Evolutionary conservation across 1,140 invertebrate genomes (phyloP).

Genomic region (Trichoplusia ni): DNA sequence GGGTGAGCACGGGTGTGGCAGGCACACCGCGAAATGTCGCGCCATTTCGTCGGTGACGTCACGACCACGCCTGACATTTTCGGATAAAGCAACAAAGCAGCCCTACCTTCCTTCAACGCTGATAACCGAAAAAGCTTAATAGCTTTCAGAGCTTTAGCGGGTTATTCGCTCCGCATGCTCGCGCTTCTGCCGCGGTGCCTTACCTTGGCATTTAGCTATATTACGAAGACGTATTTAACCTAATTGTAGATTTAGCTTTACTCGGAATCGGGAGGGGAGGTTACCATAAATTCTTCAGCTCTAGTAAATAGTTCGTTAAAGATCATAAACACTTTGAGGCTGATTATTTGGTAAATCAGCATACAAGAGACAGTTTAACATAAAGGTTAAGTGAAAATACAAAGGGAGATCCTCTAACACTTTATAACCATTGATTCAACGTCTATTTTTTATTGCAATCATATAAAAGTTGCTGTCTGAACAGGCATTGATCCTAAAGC

Average conservation of each 20-base stretch:
- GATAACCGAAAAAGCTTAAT: constrained; percentile 73
- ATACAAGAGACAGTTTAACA: too few relatives aligned
- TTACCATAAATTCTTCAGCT: neutral
- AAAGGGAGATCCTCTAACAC: too few relatives aligned
- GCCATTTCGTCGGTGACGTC: constrained; percentile 72
- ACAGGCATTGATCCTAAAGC: too few relatives aligned
- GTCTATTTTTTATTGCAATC: too few relatives aligned
- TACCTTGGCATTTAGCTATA: constrained; percentile 67
- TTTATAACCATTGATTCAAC: too few relatives aligned
- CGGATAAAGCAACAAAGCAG: constrained; percentile 69
- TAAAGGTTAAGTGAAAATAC: too few relatives aligned
- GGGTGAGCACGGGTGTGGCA: constrained; percentile 69
- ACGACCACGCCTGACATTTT: constrained; percentile 77
- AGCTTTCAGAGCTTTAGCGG: constrained; percentile 58
- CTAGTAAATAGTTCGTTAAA: neutral
- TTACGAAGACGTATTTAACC: neutral
- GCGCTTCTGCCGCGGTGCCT: constrained; percentile 50
- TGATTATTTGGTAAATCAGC: too few relatives aligned
- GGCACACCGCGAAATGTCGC: constrained; percentile 70
- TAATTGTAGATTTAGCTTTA: neutral
- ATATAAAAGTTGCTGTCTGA: too few relatives aligned
- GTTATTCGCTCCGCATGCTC: constrained; percentile 61
- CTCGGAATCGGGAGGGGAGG: constrained; percentile 5
- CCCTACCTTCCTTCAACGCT: constrained; percentile 65
- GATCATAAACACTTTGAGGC: neutral